Evolutionary conservation across 2,797 vertebrate genomes (phyloP).

Genomic region (Hypotaenidia okinawae): DNA sequence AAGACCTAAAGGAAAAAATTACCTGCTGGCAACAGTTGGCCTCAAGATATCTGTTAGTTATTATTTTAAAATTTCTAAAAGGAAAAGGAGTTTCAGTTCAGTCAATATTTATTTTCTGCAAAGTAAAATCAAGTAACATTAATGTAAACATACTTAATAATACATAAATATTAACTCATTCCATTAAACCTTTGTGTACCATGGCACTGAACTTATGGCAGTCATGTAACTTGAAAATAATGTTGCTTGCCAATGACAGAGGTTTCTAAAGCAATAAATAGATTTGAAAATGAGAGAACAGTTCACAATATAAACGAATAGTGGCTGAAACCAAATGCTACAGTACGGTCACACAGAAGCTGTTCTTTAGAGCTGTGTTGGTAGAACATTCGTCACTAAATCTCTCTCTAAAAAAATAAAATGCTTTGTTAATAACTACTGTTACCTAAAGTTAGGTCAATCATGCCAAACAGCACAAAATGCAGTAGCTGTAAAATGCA

Average conservation of each 20-base stretch:
- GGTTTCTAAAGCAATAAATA: constrained; percentile 63
- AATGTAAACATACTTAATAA: constrained; percentile 59
- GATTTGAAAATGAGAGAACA: constrained; percentile 4
- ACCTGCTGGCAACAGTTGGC: not conserved
- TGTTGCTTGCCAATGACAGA: not conserved
- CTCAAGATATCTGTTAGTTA: not conserved
- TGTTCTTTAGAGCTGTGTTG: not conserved
- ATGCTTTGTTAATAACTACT: constrained; percentile 7
- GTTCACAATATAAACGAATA: constrained; percentile 30
- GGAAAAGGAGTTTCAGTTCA: constrained; percentile 25
- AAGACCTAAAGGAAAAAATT: not conserved
- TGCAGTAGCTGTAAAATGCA: constrained; percentile 22
- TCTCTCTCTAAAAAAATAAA: not conserved
- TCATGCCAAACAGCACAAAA: constrained; percentile 6
- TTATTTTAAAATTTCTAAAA: constrained; percentile 27
- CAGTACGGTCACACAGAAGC: not conserved
- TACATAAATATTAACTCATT: constrained; percentile 44
- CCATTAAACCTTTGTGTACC: constrained; percentile 40
- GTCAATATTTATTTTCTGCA: constrained; percentile 55
- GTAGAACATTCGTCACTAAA: constrained; percentile 5
- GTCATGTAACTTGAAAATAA: constrained; percentile 14
- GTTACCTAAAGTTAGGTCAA: not conserved
- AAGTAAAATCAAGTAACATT: constrained; percentile 50
- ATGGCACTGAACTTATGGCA: constrained; percentile 76
- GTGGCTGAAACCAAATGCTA: constrained; percentile 7